Evolutionary conservation across 2,113 vertebrate genomes (phyloP).

Genomic region (Manacus vitellinus): DNA sequence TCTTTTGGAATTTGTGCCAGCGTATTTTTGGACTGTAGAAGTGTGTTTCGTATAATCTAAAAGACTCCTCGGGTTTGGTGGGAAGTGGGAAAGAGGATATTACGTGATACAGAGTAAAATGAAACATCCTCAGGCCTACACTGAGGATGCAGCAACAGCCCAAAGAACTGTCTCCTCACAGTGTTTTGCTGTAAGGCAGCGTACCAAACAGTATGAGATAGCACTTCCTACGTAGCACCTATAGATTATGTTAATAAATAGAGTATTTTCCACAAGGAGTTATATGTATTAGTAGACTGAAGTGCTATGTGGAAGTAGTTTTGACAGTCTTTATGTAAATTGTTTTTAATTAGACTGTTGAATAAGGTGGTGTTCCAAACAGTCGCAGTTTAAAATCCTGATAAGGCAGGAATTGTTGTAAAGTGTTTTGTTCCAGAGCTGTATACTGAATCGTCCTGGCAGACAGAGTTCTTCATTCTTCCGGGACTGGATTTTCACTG

Average conservation of each 20-base stretch:
- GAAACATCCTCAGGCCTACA: not conserved
- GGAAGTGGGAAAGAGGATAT: not conserved
- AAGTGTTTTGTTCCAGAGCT: not conserved
- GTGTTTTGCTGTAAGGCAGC: not conserved
- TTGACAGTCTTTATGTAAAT: not conserved
- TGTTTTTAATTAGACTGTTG: not conserved
- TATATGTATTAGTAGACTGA: not conserved
- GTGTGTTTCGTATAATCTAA: not conserved
- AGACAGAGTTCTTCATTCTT: not conserved
- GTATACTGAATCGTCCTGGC: not conserved
- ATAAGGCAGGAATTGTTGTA: constrained; percentile 24
- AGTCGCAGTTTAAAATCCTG: constrained; percentile 8
- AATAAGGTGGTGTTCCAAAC: not conserved
- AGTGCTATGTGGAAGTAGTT: not conserved
- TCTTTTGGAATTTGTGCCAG: not conserved
- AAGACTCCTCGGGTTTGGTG: not conserved
- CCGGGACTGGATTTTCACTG: not conserved
- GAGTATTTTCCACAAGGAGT: not conserved
- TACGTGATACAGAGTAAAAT: not conserved
- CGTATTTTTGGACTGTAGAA: not conserved
- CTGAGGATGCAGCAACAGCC: not conserved
- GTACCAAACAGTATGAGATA: not conserved
- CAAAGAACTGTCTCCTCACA: not conserved
- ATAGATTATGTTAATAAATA: not conserved
- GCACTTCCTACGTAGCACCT: not conserved